These are phyloP conservation scores for Oreochromis niloticus DNA, from an alignment of 2,113 vertebrate genomes.

Conservation along the genomic window DNA sequence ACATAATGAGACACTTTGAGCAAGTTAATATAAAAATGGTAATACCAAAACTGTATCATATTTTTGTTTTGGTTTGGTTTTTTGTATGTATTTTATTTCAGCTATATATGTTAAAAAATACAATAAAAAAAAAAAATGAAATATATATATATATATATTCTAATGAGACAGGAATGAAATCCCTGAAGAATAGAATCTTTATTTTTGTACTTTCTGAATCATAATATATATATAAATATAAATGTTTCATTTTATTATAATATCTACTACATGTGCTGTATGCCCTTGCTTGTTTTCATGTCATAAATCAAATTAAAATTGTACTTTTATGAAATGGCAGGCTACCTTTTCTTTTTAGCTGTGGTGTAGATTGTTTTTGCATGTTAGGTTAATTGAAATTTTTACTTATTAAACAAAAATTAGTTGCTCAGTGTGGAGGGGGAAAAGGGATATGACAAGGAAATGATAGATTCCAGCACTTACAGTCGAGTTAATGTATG, in stretches of 20 bases:
- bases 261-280: conserved; percentile 53
- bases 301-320: conserved; percentile 51
- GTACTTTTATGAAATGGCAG: conserved; percentile 6
- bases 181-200: conserved; percentile 65
- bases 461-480: not conserved
- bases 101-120: not conserved
- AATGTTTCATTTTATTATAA: conserved; percentile 49
- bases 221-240: conserved; percentile 50
- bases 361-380: not conserved
- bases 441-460: not conserved
- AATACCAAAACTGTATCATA: conserved; percentile 9
- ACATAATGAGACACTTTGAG: not conserved
- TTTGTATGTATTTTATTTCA: conserved; percentile 13
- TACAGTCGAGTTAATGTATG: not conserved
- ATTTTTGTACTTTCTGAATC: conserved; percentile 77
- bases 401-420: not conserved
- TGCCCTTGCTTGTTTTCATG: conserved; percentile 13
- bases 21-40: not conserved
- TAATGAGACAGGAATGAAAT: conserved; percentile 33
- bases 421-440: not conserved
- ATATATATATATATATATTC: not conserved
- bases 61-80: not conserved
- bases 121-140: not conserved
- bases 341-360: not conserved
- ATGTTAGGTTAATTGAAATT: not conserved